Conservation (phyloP, 1,140 invertebrate species). For the Pogonus chalceus region DNA sequence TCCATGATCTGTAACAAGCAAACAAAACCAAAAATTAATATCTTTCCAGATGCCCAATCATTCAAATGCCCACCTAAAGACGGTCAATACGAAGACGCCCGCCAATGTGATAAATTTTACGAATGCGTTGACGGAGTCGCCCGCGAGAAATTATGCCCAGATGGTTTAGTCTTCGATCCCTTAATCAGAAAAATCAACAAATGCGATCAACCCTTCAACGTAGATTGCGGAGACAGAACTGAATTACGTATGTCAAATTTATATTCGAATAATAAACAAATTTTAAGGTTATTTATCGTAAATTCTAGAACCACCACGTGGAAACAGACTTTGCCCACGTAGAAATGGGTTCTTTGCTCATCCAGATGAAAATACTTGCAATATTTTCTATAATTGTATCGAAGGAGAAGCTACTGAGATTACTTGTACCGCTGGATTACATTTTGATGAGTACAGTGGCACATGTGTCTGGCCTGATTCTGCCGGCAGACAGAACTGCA, state of each 20-base stretch:
- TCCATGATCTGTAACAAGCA: too few relatives aligned
- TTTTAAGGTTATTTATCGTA: neutral
- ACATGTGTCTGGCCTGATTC: conserved; percentile 82
- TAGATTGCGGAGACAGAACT: conserved; percentile 74
- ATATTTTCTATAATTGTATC: conserved; percentile 82
- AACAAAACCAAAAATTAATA: neutral
- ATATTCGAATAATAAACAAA: neutral
- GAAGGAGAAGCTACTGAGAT: conserved; percentile 71
- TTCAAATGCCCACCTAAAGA: conserved; percentile 68
- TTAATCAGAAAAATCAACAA: conserved; percentile 75
- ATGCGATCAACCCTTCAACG: conserved; percentile 83
- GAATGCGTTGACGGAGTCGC: conserved; percentile 63
- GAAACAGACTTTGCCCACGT: conserved; percentile 63
- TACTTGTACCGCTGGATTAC: conserved; percentile 72
- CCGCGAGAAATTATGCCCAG: conserved; percentile 67
- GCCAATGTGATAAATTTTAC: conserved; percentile 80
- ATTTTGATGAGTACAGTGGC: conserved; percentile 77
- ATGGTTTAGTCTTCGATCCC: conserved; percentile 78
- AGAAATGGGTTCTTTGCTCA: conserved; percentile 83
- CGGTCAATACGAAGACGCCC: conserved; percentile 65
- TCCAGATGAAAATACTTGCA: conserved; percentile 67
- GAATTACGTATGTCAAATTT: conserved; percentile 68
- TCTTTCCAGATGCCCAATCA: conserved; percentile 48
- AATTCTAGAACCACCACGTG: conserved; percentile 63
- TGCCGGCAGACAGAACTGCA: conserved; percentile 64